phyloP scores from a whole-genome alignment of 2,797 vertebrate species.

The Martes flavigula region DNA sequence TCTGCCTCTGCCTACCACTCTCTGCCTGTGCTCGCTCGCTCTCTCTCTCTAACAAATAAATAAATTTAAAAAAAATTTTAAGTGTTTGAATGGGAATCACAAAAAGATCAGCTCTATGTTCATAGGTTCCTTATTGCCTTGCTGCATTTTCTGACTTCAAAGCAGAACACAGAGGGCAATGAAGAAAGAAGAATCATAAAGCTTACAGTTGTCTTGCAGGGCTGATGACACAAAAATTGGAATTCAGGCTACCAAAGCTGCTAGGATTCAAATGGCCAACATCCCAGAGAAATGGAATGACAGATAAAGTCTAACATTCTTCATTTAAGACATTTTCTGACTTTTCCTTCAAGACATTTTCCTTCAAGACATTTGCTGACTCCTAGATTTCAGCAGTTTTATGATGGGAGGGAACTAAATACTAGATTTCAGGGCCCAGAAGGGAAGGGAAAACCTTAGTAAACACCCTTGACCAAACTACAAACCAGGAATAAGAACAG shows the following conservation, averaged over 20 bases:
- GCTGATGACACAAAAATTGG: neutral
- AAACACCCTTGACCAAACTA: neutral
- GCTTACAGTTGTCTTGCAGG: neutral
- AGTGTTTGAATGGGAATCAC: neutral
- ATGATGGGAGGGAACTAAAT: neutral
- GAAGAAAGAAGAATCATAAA: neutral
- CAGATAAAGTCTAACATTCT: conserved; percentile 35
- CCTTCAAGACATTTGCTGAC: neutral
- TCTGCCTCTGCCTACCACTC: no score
- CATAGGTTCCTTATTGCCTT: neutral
- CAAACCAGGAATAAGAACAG: neutral
- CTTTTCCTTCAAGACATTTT: conserved; percentile 7
- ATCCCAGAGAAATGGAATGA: neutral
- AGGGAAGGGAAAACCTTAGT: neutral
- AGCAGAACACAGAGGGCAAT: neutral
- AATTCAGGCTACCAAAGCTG: neutral
- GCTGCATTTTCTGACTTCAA: neutral
- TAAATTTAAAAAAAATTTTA: neutral
- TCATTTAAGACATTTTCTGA: neutral
- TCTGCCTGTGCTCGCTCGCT: no score
- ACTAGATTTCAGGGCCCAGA: neutral
- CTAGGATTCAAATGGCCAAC: neutral
- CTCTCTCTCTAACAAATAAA: no score
- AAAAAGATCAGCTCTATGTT: neutral
- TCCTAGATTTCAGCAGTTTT: neutral